phyloP scores from a whole-genome alignment of 2,113 vertebrate species.

The Passer domesticus region DNA sequence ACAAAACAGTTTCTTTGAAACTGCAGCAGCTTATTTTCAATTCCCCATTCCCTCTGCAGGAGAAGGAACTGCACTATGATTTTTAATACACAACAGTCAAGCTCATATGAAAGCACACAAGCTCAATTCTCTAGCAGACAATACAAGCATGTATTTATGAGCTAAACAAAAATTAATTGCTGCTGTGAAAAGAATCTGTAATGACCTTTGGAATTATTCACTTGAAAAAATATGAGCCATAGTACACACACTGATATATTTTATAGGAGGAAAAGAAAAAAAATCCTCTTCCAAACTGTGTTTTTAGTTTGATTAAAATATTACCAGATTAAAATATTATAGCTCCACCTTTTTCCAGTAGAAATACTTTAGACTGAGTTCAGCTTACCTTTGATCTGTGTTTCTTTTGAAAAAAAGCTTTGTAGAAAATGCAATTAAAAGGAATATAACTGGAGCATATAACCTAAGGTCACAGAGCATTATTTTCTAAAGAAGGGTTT shows the following conservation, averaged over 20 bases:
- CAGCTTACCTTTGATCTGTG: not conserved
- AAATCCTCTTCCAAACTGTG: not conserved
- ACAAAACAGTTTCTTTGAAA: slow-evolving; percentile 3
- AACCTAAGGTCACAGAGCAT: not conserved
- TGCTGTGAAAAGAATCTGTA: not conserved
- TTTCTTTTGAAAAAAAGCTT: not conserved
- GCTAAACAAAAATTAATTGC: slow-evolving; percentile 21
- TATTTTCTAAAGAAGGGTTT: not conserved
- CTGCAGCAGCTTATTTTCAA: not conserved
- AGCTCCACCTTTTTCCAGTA: not conserved
- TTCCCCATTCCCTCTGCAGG: not conserved
- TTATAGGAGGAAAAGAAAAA: not conserved
- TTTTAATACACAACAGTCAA: slow-evolving; percentile 15
- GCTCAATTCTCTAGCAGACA: not conserved
- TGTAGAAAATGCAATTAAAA: not conserved
- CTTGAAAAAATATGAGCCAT: not conserved
- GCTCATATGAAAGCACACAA: not conserved
- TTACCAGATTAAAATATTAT: not conserved
- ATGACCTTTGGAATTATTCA: slow-evolving; percentile 25
- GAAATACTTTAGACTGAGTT: not conserved
- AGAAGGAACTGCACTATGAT: slow-evolving; percentile 8
- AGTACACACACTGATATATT: not conserved
- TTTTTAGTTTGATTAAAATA: not conserved
- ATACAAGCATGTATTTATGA: not conserved
- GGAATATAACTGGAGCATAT: not conserved